Conservation (phyloP, 2,113 vertebrate genomes). For the Periophthalmus modestus region DNA sequence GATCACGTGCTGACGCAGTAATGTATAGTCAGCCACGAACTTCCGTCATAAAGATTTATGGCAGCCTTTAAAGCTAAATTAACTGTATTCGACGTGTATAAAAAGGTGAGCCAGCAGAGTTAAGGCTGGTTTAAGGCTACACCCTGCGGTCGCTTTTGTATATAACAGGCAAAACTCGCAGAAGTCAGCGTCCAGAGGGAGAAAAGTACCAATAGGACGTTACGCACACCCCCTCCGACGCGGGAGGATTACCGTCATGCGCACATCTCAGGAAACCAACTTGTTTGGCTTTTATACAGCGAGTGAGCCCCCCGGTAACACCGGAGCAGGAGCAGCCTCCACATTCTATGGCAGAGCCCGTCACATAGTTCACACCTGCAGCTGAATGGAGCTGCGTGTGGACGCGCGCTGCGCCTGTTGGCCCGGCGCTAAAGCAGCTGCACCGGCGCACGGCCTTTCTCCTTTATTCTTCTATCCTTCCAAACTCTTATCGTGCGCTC, state of each 20-base stretch:
- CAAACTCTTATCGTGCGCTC: constrained; percentile 83
- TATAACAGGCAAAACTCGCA: constrained; percentile 40
- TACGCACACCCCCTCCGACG: constrained; percentile 14
- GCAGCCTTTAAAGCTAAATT: constrained; percentile 54
- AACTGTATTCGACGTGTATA: constrained; percentile 51
- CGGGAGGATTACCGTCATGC: constrained; percentile 76
- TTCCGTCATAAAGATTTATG: constrained; percentile 64
- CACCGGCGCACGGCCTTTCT: constrained; percentile 84
- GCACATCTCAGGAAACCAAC: constrained; percentile 78
- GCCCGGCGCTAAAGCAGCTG: constrained; percentile 92
- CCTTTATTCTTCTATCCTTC: constrained; percentile 92
- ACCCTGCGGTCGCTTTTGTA: constrained; percentile 46
- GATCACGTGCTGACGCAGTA: constrained; percentile 32
- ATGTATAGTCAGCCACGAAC: constrained; percentile 43
- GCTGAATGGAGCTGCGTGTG: constrained; percentile 95
- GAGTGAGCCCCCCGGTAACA: constrained; percentile 86
- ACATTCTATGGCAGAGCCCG: constrained; percentile 92
- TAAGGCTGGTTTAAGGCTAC: constrained; percentile 47
- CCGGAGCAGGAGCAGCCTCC: constrained; percentile 87
- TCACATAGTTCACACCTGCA: constrained; percentile 98
- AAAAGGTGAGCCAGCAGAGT: constrained; percentile 35
- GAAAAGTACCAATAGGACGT: constrained; percentile 32
- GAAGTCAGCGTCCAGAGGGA: constrained; percentile 30
- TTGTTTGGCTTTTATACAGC: constrained; percentile 91
- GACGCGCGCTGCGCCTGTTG: constrained; percentile 97